These are phyloP conservation scores for Daphoenositta chrysoptera DNA, from an alignment of 2,113 vertebrate genomes.

Conservation along the genomic window DNA sequence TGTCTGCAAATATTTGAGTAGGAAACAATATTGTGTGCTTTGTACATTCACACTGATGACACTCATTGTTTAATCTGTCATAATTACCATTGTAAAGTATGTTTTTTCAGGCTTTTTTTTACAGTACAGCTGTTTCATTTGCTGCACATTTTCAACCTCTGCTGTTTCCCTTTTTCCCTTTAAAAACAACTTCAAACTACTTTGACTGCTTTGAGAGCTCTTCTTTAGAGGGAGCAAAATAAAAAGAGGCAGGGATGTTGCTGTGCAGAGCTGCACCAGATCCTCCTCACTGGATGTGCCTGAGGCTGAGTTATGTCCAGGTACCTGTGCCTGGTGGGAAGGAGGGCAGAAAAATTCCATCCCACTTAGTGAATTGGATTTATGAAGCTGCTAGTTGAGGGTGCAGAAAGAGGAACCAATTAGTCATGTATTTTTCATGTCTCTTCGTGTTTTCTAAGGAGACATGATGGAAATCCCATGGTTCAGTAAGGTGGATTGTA, in stretches of 20 bases:
- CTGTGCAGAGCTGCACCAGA: background rate
- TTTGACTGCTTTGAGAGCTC: background rate
- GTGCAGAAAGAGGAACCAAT: background rate
- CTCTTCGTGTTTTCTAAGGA: background rate
- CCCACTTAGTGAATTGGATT: background rate
- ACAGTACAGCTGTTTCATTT: background rate
- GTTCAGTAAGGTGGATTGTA: background rate
- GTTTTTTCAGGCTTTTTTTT: background rate
- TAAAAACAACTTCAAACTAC: constrained; percentile 6
- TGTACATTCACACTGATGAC: constrained; percentile 17
- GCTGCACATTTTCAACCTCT: background rate
- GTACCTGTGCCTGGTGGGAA: background rate
- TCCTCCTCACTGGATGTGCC: background rate
- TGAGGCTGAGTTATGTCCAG: background rate
- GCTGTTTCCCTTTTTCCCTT: background rate
- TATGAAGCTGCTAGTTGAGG: background rate
- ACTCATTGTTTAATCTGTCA: constrained; percentile 14
- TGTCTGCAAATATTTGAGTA: constrained; percentile 58
- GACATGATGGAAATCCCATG: background rate
- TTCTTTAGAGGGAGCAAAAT: background rate
- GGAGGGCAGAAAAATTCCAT: background rate
- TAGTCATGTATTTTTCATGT: background rate
- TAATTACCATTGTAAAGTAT: constrained; percentile 39
- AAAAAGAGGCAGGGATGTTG: background rate
- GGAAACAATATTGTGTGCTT: background rate